A percentile compares a stretch with the other conserved stretches of the same genome.
Evolutionary conservation across 1,140 invertebrate genomes (phyloP).

Genomic region (Belonocnema kinseyi): DNA sequence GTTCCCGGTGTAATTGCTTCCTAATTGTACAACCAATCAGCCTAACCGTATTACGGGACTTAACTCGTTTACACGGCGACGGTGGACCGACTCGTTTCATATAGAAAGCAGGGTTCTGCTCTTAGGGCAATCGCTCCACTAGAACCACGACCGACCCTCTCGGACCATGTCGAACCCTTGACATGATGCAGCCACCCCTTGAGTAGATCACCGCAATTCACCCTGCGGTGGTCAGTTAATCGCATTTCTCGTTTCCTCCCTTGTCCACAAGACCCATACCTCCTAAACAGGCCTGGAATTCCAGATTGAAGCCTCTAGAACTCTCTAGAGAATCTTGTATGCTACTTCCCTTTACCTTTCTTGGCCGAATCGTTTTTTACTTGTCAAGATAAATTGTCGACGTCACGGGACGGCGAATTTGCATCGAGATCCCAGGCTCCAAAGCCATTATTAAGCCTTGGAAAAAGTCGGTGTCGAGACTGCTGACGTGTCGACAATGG

Average conservation of each 20-base stretch:
- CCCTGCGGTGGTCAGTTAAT: slow-evolving; percentile 40
- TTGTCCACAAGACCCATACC: not conserved
- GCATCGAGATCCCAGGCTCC: slow-evolving; percentile 19
- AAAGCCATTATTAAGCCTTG: not conserved
- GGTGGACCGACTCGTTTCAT: slow-evolving; percentile 30
- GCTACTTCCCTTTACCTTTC: not conserved
- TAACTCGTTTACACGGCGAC: slow-evolving; percentile 45
- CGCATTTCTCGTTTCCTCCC: slow-evolving; percentile 39
- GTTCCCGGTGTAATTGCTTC: slow-evolving; percentile 50
- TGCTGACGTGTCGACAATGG: slow-evolving; percentile 1
- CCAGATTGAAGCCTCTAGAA: not conserved
- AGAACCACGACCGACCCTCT: not conserved
- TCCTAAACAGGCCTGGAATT: not conserved
- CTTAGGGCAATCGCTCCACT: slow-evolving; percentile 7
- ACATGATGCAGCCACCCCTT: slow-evolving; percentile 17
- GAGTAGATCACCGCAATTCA: slow-evolving; percentile 33
- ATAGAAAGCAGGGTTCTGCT: slow-evolving; percentile 13
- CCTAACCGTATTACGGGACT: slow-evolving; percentile 46
- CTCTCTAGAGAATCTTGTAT: slow-evolving; percentile 2
- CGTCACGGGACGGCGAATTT: slow-evolving; percentile 20
- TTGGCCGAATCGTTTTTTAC: not conserved
- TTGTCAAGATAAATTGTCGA: slow-evolving; percentile 21
- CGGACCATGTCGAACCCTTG: not conserved
- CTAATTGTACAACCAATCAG: slow-evolving; percentile 51
- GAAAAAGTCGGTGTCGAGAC: not conserved